Base-by-base conservation (phyloP, 2,888 invertebrate species). In the Plebejus melissa region DNA sequence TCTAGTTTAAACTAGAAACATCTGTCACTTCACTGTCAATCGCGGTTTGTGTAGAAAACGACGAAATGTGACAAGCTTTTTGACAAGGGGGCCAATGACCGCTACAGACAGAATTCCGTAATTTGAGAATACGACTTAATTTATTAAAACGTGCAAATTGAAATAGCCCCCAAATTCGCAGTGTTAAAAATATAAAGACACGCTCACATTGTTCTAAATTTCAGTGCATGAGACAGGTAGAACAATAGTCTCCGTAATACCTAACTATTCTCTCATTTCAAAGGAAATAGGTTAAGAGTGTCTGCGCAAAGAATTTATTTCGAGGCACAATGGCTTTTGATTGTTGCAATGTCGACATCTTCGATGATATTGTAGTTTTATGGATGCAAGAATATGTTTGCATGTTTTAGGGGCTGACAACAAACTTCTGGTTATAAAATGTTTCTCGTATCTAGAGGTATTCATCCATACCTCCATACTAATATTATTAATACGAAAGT, bases 281-380 rank as follows among this genome's bases (percentile, higher is more conserved):
- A 50, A 74, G 74, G 32, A 74, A 74, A 74, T 74, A 4, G 65
- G 65, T 65, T 74, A 74, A 74, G 74, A 74, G 74, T 32, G 74
- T 22, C 58, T 13, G 58, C 28, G 74, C 74, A 74, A 65, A 65
- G 32, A 32, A 65, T 65, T 65, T 36, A 36, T 58, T 38, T 36
- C 60, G 60, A 60, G 38, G 74, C 58, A 60, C 58, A 60, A 9
- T 54, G n/a, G 28, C 60, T 60, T 74, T 74, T 74, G 38, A 74
- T 41, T 28, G 41, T 41, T 70, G 22, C 46, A 46, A 28, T 70
- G 38, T 22, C 36, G 22, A 38, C 16, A 22, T 72, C 41, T 22
- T 41, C 22, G 71, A 41, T 71, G 71, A 41, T 4, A 70, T 70
- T 41, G 41, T 70, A 38, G 38, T 60, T 65, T 65, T 1, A 65